These are phyloP conservation scores for Daubentonia madagascariensis DNA, from an alignment of 2,113 vertebrate species.

Conservation along the genomic window DNA sequence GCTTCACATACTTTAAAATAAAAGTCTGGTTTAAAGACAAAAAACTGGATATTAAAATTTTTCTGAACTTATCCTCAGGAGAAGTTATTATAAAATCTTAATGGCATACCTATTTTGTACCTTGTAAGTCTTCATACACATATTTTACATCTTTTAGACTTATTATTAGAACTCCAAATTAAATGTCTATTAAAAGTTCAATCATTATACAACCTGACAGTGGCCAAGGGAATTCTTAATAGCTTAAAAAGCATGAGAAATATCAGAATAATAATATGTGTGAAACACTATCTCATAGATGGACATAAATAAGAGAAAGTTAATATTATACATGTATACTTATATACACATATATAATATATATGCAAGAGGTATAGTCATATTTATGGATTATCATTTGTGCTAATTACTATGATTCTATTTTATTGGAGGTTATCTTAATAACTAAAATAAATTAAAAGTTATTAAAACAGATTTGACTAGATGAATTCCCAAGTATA, in stretches of 20 bases:
- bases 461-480: background rate
- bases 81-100: conserved; percentile 54
- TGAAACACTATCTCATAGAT: background rate
- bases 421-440: background rate
- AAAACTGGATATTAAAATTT: background rate
- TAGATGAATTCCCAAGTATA: background rate
- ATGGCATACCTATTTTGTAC: conserved; percentile 59
- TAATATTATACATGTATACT: background rate
- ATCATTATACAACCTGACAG: background rate
- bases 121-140: conserved; percentile 67
- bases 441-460: background rate
- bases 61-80: conserved; percentile 54
- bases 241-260: background rate
- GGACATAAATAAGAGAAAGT: background rate
- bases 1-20: background rate
- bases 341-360: background rate
- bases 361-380: background rate
- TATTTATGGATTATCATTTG: background rate
- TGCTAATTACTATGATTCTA: background rate
- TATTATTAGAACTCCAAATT: conserved; percentile 64
- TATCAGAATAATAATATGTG: background rate
- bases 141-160: conserved; percentile 49
- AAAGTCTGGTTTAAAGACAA: background rate
- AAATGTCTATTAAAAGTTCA: conserved; percentile 62
- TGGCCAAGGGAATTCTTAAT: background rate